These are phyloP conservation scores for Mus spicilegus DNA, from an alignment of 2,113 vertebrate genomes.

Conservation along the genomic window DNA sequence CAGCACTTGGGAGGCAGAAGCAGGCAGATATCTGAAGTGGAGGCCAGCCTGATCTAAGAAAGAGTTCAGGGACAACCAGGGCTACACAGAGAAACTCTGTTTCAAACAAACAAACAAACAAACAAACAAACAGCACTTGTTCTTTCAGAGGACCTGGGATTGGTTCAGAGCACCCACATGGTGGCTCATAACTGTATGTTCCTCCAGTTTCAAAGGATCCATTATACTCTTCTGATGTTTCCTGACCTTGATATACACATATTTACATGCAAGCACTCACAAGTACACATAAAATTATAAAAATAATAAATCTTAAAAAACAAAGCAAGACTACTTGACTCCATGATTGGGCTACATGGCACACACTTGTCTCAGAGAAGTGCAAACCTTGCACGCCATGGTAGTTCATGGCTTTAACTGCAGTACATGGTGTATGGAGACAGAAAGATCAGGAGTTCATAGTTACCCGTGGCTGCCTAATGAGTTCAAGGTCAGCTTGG, in stretches of 20 bases:
- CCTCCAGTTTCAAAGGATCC: background rate
- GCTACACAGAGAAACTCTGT: background rate
- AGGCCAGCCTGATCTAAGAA: no score
- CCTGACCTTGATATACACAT: background rate
- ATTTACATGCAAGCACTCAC: no score
- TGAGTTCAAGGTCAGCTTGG: background rate
- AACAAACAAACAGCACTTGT: background rate
- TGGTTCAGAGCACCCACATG: background rate
- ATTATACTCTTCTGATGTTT: background rate
- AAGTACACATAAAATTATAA: background rate
- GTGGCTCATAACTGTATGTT: background rate
- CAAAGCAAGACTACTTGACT: background rate
- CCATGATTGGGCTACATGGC: background rate
- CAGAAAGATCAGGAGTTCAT: background rate
- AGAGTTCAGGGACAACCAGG: background rate
- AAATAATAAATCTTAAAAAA: background rate
- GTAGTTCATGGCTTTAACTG: background rate
- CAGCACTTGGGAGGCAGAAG: background rate
- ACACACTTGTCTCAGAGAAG: background rate
- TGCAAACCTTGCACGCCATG: background rate
- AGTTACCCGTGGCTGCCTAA: background rate
- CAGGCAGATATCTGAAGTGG: no score
- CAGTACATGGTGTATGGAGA: background rate
- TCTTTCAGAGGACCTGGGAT: background rate
- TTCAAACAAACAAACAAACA: background rate